Base-by-base conservation (phyloP, 2,113 vertebrate species). In the Amazona vittata region DNA sequence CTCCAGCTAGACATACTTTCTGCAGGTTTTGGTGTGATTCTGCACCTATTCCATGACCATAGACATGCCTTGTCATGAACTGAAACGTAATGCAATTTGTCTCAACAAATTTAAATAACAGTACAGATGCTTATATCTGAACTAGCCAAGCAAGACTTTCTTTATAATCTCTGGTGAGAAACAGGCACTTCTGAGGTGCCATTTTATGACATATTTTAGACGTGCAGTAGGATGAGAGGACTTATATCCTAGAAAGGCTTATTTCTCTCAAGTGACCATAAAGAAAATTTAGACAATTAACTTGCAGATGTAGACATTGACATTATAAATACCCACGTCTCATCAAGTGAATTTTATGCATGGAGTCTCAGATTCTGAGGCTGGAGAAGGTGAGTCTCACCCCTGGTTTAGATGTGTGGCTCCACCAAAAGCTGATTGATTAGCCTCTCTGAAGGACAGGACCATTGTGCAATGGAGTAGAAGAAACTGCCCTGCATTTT, bases 271-370 rank as follows among this genome's bases (percentile, higher is more conserved):
- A 47, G 9, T 25, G 12, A 83, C 24, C n/a, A 2, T 29, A 83
- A 62, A 74, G 60, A 92, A 95, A 81, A 86, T 39, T 44, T 77
- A 19, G 28, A 65, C 31, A 57, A 77, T 22, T 53, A 46, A 22
- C 31, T 91, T 77, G 71, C 12, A 86, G n/a, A 47, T 28, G 12
- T 52, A 86, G 53, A 35, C 8, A 33, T 77, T 11, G 55, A 35
- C 11, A 33, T 65, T 47, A 52, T 57, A 89, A 77, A 83, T 65
- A 49, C 6, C 6, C 37, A 47, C 8, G 39, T 6, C 19, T 77
- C 21, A 86, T 19, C 64, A 39, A 0, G 0, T 67, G 31, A 67
- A 24, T 70, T 73, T 74, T 73, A 25, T 31, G 15, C 0, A 0
- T 52, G 11, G 9, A 81, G 2, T n/a, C n/a, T 77, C 64, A 73